Percentiles rank a stretch among this genome's conserved stretches.
phyloP scores from a whole-genome alignment of 1,140 invertebrate species.

The Arctopsyche grandis region DNA sequence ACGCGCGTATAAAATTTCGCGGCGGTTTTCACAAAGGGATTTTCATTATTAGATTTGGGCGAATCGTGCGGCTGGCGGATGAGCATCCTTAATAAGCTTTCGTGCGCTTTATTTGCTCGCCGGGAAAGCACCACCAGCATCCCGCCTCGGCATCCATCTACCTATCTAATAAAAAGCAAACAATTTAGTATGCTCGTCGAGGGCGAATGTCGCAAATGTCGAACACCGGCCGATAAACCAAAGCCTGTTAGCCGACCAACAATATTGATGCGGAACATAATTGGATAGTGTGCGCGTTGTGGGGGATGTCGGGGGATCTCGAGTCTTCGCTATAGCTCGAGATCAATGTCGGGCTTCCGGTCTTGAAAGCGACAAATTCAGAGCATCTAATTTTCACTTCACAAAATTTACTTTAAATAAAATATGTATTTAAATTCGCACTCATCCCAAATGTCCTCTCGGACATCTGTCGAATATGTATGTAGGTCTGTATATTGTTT shows the following conservation, averaged over 20 bases:
- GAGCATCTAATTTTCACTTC: neutral
- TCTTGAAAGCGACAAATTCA: neutral
- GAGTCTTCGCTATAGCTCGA: neutral
- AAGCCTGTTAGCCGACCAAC: conserved; percentile 47
- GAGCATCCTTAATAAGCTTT: conserved; percentile 37
- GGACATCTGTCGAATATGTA: conserved; percentile 34
- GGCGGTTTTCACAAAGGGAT: conserved; percentile 18
- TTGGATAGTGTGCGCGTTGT: conserved; percentile 44
- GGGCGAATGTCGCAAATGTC: conserved; percentile 37
- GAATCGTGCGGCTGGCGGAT: conserved; percentile 20
- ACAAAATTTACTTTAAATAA: too few species aligned
- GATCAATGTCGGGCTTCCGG: neutral
- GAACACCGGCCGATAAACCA: neutral
- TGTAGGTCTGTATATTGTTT: too few species aligned
- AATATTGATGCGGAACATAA: conserved; percentile 53
- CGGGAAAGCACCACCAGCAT: neutral
- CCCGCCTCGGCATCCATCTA: too few species aligned
- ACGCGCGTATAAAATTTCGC: neutral
- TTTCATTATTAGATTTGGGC: conserved; percentile 28
- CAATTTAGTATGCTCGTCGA: conserved; percentile 44
- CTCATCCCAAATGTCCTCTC: conserved; percentile 18
- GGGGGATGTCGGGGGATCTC: conserved; percentile 2
- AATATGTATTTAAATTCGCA: neutral
- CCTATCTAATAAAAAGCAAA: conserved; percentile 40
- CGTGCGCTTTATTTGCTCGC: conserved; percentile 27